Evolutionary conservation across 2,113 vertebrate genomes (phyloP).

Genomic region (Pseudopodoces humilis): DNA sequence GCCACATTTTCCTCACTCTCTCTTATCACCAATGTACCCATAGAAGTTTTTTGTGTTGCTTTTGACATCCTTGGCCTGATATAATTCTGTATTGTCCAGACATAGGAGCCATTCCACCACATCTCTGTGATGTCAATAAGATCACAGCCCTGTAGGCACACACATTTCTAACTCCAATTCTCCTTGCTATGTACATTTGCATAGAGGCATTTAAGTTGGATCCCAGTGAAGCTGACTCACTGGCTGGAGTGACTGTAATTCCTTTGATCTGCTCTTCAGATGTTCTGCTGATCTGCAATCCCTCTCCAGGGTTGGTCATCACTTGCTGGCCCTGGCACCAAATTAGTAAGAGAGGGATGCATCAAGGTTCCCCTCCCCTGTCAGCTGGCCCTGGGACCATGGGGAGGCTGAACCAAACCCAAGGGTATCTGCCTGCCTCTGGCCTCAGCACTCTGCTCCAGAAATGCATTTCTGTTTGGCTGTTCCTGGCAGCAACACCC

Average conservation of each 20-base stretch:
- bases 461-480: background rate
- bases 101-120: background rate
- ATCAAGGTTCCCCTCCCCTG: fast-evolving
- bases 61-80: background rate
- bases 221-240: background rate
- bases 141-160: background rate
- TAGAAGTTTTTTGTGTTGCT: background rate
- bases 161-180: background rate
- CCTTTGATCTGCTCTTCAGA: background rate
- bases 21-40: background rate
- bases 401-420: background rate
- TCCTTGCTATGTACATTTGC: background rate
- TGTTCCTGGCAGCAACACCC: background rate
- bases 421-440: background rate
- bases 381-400: background rate
- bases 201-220: background rate
- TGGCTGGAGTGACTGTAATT: background rate
- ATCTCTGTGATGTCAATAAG: background rate
- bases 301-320: background rate
- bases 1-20: background rate
- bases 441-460: background rate
- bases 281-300: background rate
- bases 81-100: background rate
- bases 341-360: background rate
- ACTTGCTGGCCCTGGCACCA: background rate